Conservation (phyloP, 1,140 invertebrate species). For the Temnothorax nylanderi region DNA sequence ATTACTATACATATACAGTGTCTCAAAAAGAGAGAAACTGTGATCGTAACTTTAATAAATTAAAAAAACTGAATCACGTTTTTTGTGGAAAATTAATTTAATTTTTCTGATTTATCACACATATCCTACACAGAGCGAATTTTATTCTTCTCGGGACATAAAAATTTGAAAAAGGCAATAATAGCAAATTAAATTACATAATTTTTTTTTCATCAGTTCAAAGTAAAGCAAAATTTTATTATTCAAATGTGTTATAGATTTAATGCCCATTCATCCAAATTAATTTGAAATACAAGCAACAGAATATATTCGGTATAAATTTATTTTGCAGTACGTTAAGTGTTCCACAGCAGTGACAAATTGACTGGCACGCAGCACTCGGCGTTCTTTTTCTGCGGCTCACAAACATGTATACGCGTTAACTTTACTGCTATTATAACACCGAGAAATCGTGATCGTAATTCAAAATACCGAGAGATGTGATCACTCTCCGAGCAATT, state of each 20-base stretch:
- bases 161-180: background rate
- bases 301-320: background rate
- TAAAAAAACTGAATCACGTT: background rate
- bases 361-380: background rate
- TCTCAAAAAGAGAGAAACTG: background rate
- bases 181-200: background rate
- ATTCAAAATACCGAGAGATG: background rate
- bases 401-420: background rate
- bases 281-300: background rate
- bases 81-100: background rate
- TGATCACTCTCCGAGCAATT: background rate
- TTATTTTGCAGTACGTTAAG: background rate
- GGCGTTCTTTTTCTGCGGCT: background rate
- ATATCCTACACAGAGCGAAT: background rate
- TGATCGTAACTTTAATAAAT: background rate
- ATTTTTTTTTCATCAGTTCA: background rate
- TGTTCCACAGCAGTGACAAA: background rate
- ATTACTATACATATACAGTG: background rate
- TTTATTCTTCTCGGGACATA: background rate
- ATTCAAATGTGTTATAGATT: background rate
- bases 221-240: background rate
- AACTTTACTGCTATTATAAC: background rate
- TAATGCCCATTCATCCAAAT: background rate
- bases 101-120: background rate
- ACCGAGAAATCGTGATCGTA: background rate